These are phyloP conservation scores for Crocodylus rhombifer DNA, from an alignment of 2,797 vertebrate genomes.

Conservation along the genomic window DNA sequence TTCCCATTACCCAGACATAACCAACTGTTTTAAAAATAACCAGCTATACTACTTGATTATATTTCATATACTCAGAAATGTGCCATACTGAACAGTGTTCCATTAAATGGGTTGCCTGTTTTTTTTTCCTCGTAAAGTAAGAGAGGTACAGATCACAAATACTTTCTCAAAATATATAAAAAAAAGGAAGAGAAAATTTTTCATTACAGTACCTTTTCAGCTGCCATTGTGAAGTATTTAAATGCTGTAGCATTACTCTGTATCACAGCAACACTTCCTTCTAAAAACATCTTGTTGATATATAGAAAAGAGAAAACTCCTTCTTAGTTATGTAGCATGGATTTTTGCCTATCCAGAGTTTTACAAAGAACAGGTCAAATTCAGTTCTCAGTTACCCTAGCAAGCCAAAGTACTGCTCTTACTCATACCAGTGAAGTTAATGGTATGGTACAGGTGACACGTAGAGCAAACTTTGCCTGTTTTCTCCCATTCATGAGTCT, in stretches of 20 bases:
- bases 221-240: slow-evolving; percentile 77
- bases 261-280: slow-evolving; percentile 67
- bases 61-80: neutral
- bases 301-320: neutral
- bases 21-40: neutral
- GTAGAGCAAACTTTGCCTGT: neutral
- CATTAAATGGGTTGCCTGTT: too few relatives aligned
- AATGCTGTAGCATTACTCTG: slow-evolving; percentile 75
- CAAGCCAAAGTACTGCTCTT: neutral
- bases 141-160: neutral
- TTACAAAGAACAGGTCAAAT: neutral
- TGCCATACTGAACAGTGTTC: neutral
- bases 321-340: neutral
- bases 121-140: too few relatives aligned
- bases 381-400: neutral
- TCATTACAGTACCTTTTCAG: slow-evolving; percentile 67
- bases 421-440: neutral
- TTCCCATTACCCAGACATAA: neutral
- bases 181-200: neutral
- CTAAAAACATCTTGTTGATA: slow-evolving; percentile 75
- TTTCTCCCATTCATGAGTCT: neutral
- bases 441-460: neutral
- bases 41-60: neutral
- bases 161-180: neutral
- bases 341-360: neutral